A percentile compares a stretch with the other conserved stretches of the same genome.
These are phyloP conservation scores for Heloderma charlesbogerti DNA, from an alignment of 2,113 vertebrate species.

Conservation along the genomic window DNA sequence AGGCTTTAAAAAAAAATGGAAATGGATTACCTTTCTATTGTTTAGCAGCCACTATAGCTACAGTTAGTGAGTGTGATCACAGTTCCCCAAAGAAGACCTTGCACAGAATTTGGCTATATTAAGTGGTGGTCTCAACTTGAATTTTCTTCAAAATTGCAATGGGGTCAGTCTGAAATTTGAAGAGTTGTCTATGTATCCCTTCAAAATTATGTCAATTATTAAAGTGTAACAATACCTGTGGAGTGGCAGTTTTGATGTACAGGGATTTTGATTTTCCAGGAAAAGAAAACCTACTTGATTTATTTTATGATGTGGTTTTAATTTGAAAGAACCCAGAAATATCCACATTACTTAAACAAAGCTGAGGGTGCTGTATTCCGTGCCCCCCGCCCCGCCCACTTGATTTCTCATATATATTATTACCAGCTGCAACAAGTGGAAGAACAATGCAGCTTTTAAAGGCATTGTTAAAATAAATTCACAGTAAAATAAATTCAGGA, in stretches of 20 bases:
- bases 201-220: neutral
- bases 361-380: accelerated
- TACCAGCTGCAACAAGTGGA: neutral
- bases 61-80: neutral
- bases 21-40: neutral
- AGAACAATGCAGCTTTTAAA: neutral
- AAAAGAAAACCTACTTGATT: neutral
- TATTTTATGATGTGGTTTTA: neutral
- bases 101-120: neutral
- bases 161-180: neutral
- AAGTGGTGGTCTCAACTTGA: neutral
- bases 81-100: neutral
- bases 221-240: neutral
- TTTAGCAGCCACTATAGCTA: neutral
- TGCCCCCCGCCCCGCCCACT: neutral
- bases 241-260: neutral
- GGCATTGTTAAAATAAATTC: neutral
- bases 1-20: neutral
- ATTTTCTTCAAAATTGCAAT: neutral
- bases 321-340: neutral
- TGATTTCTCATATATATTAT: neutral
- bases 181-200: neutral
- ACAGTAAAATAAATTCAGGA: neutral
- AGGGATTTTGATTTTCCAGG: neutral
- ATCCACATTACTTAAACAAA: constrained; percentile 7